Percentiles rank a stretch among this genome's conserved stretches.
Evolutionary conservation across 2,888 invertebrate species (phyloP).

Genomic region (Daptonema setosum): DNA sequence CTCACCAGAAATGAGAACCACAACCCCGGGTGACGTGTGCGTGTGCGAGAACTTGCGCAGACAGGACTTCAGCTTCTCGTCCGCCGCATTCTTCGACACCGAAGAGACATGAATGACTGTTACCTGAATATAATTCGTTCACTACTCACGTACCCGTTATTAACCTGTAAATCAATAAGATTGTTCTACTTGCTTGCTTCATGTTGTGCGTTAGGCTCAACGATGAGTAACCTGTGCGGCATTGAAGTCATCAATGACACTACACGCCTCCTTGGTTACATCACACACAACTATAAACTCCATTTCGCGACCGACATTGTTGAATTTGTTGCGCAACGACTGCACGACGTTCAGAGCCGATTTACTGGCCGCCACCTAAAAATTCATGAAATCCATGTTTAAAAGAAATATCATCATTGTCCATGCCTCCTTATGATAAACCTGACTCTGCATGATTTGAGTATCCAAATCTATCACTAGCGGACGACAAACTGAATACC

Average conservation of each 20-base stretch:
- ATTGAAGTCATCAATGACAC: slow-evolving; percentile 56
- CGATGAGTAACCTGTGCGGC: slow-evolving; percentile 66
- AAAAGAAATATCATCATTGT: no score
- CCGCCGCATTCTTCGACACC: slow-evolving; percentile 58
- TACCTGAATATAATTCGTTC: no score
- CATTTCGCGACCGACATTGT: slow-evolving; percentile 51
- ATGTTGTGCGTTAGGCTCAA: no score
- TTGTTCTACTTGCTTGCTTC: no score
- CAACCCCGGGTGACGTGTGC: slow-evolving; percentile 39
- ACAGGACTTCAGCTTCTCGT: slow-evolving; percentile 62
- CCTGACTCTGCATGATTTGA: no score
- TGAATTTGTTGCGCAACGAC: slow-evolving; percentile 51
- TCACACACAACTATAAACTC: slow-evolving; percentile 77
- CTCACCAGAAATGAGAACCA: slow-evolving; percentile 43
- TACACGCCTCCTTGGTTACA: slow-evolving; percentile 52
- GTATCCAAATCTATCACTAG: no score
- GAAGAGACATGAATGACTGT: slow-evolving; percentile 64
- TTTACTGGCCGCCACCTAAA: slow-evolving; percentile 56
- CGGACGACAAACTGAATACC: no score
- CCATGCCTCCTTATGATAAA: no score
- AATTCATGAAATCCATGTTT: slow-evolving; percentile 85
- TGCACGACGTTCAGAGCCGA: slow-evolving; percentile 54
- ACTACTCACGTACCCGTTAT: no score
- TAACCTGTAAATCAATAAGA: no score
- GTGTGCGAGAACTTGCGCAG: slow-evolving; percentile 61